These are phyloP conservation scores for Nebria salina DNA, from an alignment of 2,888 invertebrate genomes.

Conservation along the genomic window DNA sequence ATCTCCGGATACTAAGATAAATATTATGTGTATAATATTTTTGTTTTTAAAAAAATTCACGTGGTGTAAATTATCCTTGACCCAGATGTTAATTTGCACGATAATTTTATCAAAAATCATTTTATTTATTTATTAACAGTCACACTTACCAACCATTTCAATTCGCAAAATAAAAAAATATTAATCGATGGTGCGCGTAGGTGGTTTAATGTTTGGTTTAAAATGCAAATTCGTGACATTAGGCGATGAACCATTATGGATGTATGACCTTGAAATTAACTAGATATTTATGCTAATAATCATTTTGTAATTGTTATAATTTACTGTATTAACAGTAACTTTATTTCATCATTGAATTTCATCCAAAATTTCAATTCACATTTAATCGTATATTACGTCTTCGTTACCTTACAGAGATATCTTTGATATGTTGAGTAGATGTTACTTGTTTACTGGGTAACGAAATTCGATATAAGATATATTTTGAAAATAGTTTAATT, in stretches of 20 bases:
- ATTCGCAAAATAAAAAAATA: not conserved
- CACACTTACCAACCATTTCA: not conserved
- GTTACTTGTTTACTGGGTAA: too few relatives aligned
- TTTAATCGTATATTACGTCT: too few relatives aligned
- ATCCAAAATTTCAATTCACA: too few relatives aligned
- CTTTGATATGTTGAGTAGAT: too few relatives aligned
- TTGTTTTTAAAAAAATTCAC: not conserved
- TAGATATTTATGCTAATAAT: not conserved
- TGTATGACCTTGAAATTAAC: not conserved
- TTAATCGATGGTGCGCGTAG: too few relatives aligned
- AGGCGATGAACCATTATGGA: not conserved
- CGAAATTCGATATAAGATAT: too few relatives aligned
- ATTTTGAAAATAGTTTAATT: too few relatives aligned
- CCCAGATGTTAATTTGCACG: conserved; percentile 1
- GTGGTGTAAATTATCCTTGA: not conserved
- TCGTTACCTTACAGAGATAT: too few relatives aligned
- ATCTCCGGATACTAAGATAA: too few relatives aligned
- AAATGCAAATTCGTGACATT: not conserved
- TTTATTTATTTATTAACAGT: not conserved
- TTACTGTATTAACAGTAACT: not conserved
- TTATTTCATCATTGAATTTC: not conserved
- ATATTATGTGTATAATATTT: too few relatives aligned
- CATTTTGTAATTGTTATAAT: not conserved
- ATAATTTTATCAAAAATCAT: not conserved
- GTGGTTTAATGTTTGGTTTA: not conserved